Conservation (phyloP, 2,888 invertebrate species). For the Ypsolopha scabrella region DNA sequence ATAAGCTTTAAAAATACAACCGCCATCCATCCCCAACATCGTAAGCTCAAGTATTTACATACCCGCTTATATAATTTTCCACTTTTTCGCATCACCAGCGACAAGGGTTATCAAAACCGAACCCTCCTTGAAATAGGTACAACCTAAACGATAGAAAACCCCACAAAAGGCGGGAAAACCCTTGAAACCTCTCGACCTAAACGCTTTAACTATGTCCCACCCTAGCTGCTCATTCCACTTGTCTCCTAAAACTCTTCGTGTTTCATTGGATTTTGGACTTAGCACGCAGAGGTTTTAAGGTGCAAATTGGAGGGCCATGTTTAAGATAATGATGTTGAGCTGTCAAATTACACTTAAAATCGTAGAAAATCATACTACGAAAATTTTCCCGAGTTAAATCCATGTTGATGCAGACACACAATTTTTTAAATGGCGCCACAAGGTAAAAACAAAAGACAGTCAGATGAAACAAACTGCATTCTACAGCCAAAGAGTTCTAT, state of each 20-base stretch:
- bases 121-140: constrained; percentile 43
- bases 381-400: too few species aligned
- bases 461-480: too few species aligned
- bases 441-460: too few species aligned
- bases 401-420: too few species aligned
- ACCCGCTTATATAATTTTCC: constrained; percentile 26
- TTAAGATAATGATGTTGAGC: constrained; percentile 68
- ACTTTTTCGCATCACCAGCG: constrained; percentile 14
- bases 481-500: too few species aligned
- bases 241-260: constrained; percentile 61
- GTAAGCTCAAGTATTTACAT: constrained; percentile 9
- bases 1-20: too few species aligned
- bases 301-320: constrained; percentile 30
- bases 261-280: constrained; percentile 47
- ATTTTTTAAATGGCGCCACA: too few species aligned
- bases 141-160: constrained; percentile 58
- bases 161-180: constrained; percentile 57
- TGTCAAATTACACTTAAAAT: too few species aligned
- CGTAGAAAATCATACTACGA: too few species aligned
- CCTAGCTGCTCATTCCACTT: constrained; percentile 65
- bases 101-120: constrained; percentile 50
- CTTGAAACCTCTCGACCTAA: constrained; percentile 60
- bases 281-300: constrained; percentile 31
- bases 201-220: constrained; percentile 68
- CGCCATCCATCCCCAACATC: too few species aligned